Base-by-base conservation (phyloP, 2,113 vertebrate genomes). In the Apaloderma vittatum region DNA sequence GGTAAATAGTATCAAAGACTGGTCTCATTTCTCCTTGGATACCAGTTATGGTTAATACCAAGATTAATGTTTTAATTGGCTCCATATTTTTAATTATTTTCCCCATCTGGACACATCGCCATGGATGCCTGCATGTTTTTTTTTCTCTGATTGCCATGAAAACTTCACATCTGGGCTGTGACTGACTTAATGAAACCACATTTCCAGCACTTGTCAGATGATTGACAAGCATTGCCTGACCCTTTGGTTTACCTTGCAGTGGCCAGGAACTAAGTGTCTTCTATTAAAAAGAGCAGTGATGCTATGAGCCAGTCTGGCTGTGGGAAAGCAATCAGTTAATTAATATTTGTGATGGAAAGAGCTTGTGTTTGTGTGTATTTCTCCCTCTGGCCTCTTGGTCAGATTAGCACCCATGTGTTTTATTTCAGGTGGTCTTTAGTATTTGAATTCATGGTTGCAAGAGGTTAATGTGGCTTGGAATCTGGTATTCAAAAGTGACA, bases 381-480 rank as follows among this genome's bases (percentile, higher is more conserved):
- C 21, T 67, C 11, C 15, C 8, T 36, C 26, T n/a, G 26, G 32
- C 7, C 26, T 61, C 58, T 67, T 49, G 36, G 6, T 61, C 30
- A 58, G 43, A 8, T 79, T 49, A 83, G 36, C 13, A 10, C 3
- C 27, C 3, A 0, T 65, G 14, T 49, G n/a, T 45, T 62, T 58
- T 54, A n/a, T 54, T 74, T 78, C 27, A 22, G 19, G 23, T 75
- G 10, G 12, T 45, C 78, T 52, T 51, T 71, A 23, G 20, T 32
- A 19, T 65, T 75, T 43, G 85, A 67, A 51, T 80, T 73, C 37
- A 4, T 9, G 29, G 24, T 30, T 34, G 20, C 45, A 45, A 43
- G 26, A 75, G 49, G 30, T 19, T 46, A 26, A 32, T 0, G 0
- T 45, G 40, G 10, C 43, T 71, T 63, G 51, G 59, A 63, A 40